Evolutionary conservation across 1,140 invertebrate genomes (phyloP).

Genomic region (Leptopilina clavipes): DNA sequence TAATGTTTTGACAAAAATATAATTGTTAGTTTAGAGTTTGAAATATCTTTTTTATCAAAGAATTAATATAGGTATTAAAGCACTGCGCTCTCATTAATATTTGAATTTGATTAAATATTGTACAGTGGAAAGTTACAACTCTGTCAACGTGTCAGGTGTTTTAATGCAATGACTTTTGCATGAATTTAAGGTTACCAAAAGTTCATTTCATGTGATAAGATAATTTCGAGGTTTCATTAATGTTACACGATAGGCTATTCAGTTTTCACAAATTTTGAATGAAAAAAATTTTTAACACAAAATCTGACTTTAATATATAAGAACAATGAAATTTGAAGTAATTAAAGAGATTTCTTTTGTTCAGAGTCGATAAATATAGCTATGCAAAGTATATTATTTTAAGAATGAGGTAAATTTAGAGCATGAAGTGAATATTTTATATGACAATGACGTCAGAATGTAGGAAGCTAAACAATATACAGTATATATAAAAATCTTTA

Average conservation of each 20-base stretch:
- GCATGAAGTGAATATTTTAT: constrained; percentile 9
- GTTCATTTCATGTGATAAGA: constrained; percentile 27
- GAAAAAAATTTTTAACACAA: no score
- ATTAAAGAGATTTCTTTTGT: no score
- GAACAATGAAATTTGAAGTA: no score
- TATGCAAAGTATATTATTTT: neutral
- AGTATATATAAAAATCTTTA: neutral
- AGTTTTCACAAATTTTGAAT: no score
- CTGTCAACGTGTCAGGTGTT: constrained; percentile 51
- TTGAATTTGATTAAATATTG: neutral
- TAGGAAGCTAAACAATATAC: neutral
- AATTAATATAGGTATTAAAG: no score
- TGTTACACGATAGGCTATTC: neutral
- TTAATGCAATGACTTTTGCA: neutral
- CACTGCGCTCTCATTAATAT: neutral
- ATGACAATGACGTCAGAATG: neutral
- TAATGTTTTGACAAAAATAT: no score
- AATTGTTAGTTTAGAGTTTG: no score
- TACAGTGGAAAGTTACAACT: constrained; percentile 48
- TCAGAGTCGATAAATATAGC: no score
- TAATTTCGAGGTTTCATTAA: neutral
- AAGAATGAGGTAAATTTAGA: neutral
- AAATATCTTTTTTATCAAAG: no score
- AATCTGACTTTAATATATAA: no score
- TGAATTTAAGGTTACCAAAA: constrained; percentile 1